These are phyloP conservation scores for Chloroclysta siterata DNA, from an alignment of 2,888 invertebrate genomes.

Conservation along the genomic window DNA sequence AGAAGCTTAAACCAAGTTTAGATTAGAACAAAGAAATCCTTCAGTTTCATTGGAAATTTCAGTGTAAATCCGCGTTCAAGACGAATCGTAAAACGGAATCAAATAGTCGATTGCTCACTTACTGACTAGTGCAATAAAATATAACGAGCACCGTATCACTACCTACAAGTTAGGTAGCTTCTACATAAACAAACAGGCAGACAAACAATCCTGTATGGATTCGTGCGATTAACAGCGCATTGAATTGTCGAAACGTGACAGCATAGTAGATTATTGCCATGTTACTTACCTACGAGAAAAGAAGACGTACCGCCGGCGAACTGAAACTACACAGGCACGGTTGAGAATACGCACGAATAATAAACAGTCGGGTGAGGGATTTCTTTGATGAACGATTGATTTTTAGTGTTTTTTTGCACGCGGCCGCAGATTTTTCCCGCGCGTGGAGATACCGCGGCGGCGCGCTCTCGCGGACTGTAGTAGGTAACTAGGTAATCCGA, in stretches of 20 bases:
- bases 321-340: conserved; percentile 27
- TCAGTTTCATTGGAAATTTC: conserved; percentile 56
- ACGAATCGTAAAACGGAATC: conserved; percentile 49
- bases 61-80: conserved; percentile 49
- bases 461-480: conserved; percentile 70
- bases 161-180: conserved; percentile 16
- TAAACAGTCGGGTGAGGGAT: conserved; percentile 17
- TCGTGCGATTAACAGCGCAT: conserved; percentile 64
- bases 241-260: conserved; percentile 76
- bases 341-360: background rate
- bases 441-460: conserved; percentile 48
- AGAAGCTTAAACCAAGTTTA: conserved; percentile 49
- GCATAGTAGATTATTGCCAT: conserved; percentile 59
- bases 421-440: conserved; percentile 41
- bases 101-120: conserved; percentile 43
- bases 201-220: conserved; percentile 67
- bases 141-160: conserved; percentile 53
- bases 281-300: conserved; percentile 54
- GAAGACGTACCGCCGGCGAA: conserved; percentile 15
- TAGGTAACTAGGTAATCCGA: conserved; percentile 44
- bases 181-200: conserved; percentile 53
- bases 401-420: conserved; percentile 42
- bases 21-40: conserved; percentile 54
- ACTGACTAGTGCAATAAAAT: conserved; percentile 56
- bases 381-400: conserved; percentile 43